A percentile compares a stretch with the other conserved stretches of the same genome.
These are phyloP conservation scores for Crossaster papposus DNA, from an alignment of 53 echinoderm and acorn worm genomes.

Conservation along the genomic window DNA sequence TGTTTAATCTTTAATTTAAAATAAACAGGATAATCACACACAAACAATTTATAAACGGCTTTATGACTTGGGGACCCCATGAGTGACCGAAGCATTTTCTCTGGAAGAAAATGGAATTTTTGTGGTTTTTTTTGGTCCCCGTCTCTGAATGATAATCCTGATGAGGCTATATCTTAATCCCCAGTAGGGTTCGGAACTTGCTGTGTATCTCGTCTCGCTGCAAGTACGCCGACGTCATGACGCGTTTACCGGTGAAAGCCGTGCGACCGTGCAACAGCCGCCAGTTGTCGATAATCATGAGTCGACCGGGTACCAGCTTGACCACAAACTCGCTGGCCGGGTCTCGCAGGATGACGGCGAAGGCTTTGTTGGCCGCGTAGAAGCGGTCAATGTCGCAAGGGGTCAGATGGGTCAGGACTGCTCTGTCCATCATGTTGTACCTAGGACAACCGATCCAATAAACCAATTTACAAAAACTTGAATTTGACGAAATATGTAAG, in stretches of 20 bases:
- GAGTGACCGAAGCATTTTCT: no score
- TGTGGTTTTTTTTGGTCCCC: no score
- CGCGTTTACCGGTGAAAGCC: slow-evolving; percentile 79
- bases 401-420: slow-evolving; percentile 63
- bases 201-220: slow-evolving; percentile 65
- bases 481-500: no score
- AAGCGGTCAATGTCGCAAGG: slow-evolving; percentile 66
- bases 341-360: slow-evolving; percentile 66
- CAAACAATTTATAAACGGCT: no score
- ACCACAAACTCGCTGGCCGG: slow-evolving; percentile 61
- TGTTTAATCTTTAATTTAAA: no score
- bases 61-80: no score
- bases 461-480: neutral
- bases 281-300: slow-evolving; percentile 94
- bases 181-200: slow-evolving; percentile 46
- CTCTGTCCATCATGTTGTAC: slow-evolving; percentile 81
- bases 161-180: neutral
- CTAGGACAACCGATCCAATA: slow-evolving; percentile 30
- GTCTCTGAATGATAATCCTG: no score
- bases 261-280: slow-evolving; percentile 80
- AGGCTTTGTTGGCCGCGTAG: slow-evolving; percentile 78
- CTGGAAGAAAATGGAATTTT: no score
- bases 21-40: no score
- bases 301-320: slow-evolving; percentile 73
- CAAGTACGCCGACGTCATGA: slow-evolving; percentile 71